Conservation (phyloP, 2,888 invertebrate genomes). For the Empis livida region DNA sequence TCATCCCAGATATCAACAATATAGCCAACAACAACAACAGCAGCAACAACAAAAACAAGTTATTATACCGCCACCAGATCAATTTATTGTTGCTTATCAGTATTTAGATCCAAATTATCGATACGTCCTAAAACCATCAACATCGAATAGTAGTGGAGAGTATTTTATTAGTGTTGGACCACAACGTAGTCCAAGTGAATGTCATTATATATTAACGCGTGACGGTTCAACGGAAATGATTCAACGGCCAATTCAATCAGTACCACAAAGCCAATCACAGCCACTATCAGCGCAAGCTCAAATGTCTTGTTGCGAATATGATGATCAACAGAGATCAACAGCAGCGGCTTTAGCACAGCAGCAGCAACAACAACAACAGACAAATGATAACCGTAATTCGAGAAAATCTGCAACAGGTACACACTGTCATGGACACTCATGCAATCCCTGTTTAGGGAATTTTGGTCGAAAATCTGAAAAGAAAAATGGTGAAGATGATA, state of each 20-base stretch:
- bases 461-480: constrained; percentile 35
- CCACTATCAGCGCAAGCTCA: constrained; percentile 18
- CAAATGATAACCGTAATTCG: constrained; percentile 13
- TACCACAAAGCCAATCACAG: constrained; percentile 17
- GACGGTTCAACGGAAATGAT: constrained; percentile 34
- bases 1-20: constrained; percentile 2
- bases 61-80: constrained; percentile 37
- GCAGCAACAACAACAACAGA: constrained; percentile 14
- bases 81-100: constrained; percentile 46
- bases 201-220: constrained; percentile 55
- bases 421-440: constrained; percentile 43
- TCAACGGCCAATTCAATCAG: constrained; percentile 11
- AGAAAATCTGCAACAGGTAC: constrained; percentile 26
- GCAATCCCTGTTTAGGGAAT: constrained; percentile 57
- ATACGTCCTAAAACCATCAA: constrained; percentile 53
- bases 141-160: constrained; percentile 50
- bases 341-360: constrained; percentile 4
- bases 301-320: constrained; percentile 13
- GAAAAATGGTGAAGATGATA: constrained; percentile 47
- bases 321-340: constrained; percentile 7
- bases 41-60: constrained; percentile 34
- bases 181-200: constrained; percentile 46
- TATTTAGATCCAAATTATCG: constrained; percentile 61
- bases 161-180: constrained; percentile 60
- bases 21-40: constrained; percentile 15